phyloP scores from a whole-genome alignment of 2,888 invertebrate genomes.

The Yponomeuta cagnagella region DNA sequence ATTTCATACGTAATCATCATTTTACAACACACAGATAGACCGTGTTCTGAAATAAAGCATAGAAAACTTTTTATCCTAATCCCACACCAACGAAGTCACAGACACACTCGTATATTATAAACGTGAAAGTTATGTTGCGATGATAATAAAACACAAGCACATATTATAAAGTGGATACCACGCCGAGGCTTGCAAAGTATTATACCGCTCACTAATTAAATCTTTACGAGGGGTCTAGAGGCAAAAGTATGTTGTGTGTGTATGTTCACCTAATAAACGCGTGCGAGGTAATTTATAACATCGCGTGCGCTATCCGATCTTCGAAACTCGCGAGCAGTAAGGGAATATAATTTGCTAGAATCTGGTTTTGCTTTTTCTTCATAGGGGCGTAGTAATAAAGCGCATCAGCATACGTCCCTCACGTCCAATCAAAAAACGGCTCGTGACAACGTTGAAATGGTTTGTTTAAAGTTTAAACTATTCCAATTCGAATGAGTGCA shows the following conservation, averaged over 20 bases:
- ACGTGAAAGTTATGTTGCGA: not conserved
- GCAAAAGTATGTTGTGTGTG: not conserved
- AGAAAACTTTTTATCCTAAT: too few species aligned
- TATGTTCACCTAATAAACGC: conserved; percentile 13
- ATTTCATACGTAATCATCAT: too few species aligned
- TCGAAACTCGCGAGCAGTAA: conserved; percentile 32
- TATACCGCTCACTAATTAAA: conserved; percentile 13
- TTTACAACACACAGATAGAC: too few species aligned
- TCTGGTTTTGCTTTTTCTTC: conserved; percentile 37
- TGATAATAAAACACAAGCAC: not conserved
- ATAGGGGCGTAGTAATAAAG: conserved; percentile 38
- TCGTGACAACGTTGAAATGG: conserved; percentile 61
- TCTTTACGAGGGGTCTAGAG: conserved; percentile 12
- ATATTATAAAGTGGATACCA: not conserved
- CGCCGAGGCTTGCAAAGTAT: conserved; percentile 1
- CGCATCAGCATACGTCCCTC: conserved; percentile 57
- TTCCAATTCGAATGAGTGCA: conserved; percentile 45
- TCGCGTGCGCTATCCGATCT: conserved; percentile 34
- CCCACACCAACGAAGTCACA: too few species aligned
- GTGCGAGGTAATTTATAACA: conserved; percentile 41
- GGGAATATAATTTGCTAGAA: conserved; percentile 39
- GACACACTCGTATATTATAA: not conserved
- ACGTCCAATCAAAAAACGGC: conserved; percentile 57
- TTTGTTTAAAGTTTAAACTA: conserved; percentile 61
- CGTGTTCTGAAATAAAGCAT: too few species aligned